Evolutionary conservation across 2,113 vertebrate species (phyloP), one percentile per base, ranked within the genome.

Genomic region (Lasiurus cinereus): DNA sequence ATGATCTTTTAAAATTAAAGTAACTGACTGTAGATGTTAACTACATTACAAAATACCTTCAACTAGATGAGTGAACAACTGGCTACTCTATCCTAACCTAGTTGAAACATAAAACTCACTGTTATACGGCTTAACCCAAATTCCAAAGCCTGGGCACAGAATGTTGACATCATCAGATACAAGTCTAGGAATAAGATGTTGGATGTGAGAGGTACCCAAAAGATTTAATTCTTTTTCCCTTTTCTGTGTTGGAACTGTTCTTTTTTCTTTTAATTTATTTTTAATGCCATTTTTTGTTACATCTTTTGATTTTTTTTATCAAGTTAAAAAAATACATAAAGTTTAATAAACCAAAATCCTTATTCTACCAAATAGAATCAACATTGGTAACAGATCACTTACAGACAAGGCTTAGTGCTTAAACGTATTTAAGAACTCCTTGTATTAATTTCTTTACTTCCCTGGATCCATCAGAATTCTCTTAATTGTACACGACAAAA

Each of bases 1-100:
- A 86, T 69, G 43, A 78, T 86, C 21, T 78, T 43, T 33, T 69
- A 77, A 21, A 77, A 78, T 92, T 43, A 77, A 85, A 85, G 62
- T 69, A 78, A 46, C 82, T 85, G 56, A 77, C 56, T 83, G 11
- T 83, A 48, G 80, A 66, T 84, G 43, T 50, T 67, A 84, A 67
- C 62, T 50, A 69, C 48, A 59, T 59, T 69, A 69, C 5, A 78
- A 59, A 78, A 86, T 46, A n/a, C 50, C 83, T 77, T 86, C 16
- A 21, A 36, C 59, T 67, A 66, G 12, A 39, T 84, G 22, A 69
- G 36, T 86, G 50, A 93, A 70, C 78, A 59, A 70, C 31, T 77
- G 48, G 24, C 43, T 69, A 52, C 82, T 69, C 21, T 50, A 84
- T 46, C 31, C 18, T 22, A 50, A 48, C 64, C 29, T 12, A 15